Base-by-base conservation (phyloP, 2,113 vertebrate genomes). In the Rhinichthys klamathensis region DNA sequence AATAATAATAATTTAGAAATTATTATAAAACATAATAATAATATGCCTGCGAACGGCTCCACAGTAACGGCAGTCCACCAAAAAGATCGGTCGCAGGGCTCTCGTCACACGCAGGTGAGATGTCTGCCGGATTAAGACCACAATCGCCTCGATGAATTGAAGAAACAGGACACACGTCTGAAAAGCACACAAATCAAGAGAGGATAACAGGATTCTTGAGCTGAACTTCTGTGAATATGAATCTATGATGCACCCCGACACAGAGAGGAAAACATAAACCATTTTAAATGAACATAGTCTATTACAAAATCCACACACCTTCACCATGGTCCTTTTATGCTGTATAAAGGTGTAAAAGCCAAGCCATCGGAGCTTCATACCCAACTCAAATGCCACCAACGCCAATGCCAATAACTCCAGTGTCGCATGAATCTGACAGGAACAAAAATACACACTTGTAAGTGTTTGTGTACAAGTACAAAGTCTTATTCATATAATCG, bases 291-390 rank as follows among this genome's bases (percentile, higher is more conserved):
- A 38, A 18, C 32, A 38, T 8, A 69, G 30, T 10, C 32, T 18
- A 54, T 32, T 32, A 80, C 7, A 63, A 46, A 58, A 60, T 7
- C 7, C 1, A 72, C 56, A 32, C 41, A 99, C 98, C 97, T 99
- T 99, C 78, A 99, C 96, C 97, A 99, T 97, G 70, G 98, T 99
- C 92, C 98, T 97, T 90, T 96, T 99, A 94, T 99, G 98, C 32
- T 95, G 95, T 91, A 99, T 94, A 90, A 98, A 99, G 12, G 96
- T 98, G 84, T 96, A 94, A 89, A 97, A 97, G 89, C 98, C 98
- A 87, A 99, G 93, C 98, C 98, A 99, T 51, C 98, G 95, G 84
- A 99, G 91, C 91, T 99, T 99, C 97, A 99, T 99, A 0, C 96
- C 96, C 77, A 99, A 96, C 35, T 99, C 98, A 86, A 99, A 99